A percentile compares a stretch with the other conserved stretches of the same genome.
These are phyloP conservation scores for Drosophila dunni DNA, from an alignment of 1,140 invertebrate species.

Conservation along the genomic window DNA sequence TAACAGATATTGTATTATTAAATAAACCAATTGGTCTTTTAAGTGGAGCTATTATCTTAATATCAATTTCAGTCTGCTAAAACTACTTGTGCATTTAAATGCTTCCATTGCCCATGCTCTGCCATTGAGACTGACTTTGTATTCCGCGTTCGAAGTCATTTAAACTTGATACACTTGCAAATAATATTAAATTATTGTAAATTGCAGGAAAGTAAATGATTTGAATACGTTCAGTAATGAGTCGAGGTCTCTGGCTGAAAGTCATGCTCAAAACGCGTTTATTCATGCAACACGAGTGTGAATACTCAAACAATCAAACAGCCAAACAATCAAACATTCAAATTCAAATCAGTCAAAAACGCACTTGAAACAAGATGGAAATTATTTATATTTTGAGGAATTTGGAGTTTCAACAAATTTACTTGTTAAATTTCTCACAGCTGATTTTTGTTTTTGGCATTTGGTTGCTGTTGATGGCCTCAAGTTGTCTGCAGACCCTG, in stretches of 20 bases:
- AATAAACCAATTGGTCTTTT: too few relatives aligned
- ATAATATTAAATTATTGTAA: not conserved
- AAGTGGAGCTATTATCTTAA: too few relatives aligned
- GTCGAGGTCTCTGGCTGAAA: not conserved
- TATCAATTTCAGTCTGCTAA: too few relatives aligned
- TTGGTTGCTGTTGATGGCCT: slow-evolving; percentile 21
- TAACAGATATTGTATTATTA: too few relatives aligned
- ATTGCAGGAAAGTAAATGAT: not conserved
- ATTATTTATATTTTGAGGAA: slow-evolving; percentile 3
- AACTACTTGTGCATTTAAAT: too few relatives aligned
- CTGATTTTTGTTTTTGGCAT: slow-evolving; percentile 6
- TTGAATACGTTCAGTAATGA: not conserved
- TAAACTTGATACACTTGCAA: too few relatives aligned
- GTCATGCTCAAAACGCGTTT: not conserved
- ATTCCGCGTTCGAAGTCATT: too few relatives aligned
- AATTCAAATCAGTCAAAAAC: slow-evolving; percentile 66
- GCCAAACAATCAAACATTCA: not conserved
- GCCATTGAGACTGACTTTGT: too few relatives aligned
- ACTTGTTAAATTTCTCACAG: slow-evolving; percentile 19
- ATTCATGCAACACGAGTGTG: not conserved
- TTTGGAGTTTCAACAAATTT: slow-evolving; percentile 13
- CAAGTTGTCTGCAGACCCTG: not conserved
- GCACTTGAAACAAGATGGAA: slow-evolving; percentile 27
- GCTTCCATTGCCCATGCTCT: too few relatives aligned
- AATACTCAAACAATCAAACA: not conserved